phyloP scores from a whole-genome alignment of 1,140 invertebrate genomes.

The Mylabris phalerata region DNA sequence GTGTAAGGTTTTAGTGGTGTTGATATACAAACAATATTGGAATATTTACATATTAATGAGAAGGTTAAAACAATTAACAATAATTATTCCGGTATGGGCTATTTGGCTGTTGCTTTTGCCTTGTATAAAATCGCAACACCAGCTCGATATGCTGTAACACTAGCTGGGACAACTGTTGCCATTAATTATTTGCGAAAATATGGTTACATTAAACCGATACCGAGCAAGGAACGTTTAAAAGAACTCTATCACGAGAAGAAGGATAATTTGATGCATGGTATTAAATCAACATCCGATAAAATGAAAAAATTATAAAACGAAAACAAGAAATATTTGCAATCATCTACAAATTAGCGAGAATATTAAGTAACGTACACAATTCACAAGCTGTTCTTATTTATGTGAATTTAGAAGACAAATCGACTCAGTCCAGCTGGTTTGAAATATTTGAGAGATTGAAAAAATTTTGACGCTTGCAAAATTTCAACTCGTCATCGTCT shows the following conservation, averaged over 20 bases:
- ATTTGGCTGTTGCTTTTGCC: constrained; percentile 80
- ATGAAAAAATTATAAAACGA: constrained; percentile 22
- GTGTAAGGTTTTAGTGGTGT: constrained; percentile 55
- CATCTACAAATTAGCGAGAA: too few species aligned
- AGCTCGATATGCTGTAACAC: constrained; percentile 79
- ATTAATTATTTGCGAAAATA: constrained; percentile 60
- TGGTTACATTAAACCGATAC: constrained; percentile 63
- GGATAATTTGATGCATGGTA: constrained; percentile 46
- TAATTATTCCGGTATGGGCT: constrained; percentile 72
- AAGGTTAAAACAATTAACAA: constrained; percentile 51
- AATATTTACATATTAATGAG: constrained; percentile 68
- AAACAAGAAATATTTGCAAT: too few species aligned
- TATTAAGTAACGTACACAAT: too few species aligned
- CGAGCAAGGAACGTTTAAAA: constrained; percentile 52
- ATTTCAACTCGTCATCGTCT: too few species aligned
- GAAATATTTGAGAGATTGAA: too few species aligned
- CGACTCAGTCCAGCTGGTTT: too few species aligned
- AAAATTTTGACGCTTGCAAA: too few species aligned
- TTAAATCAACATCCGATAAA: constrained; percentile 41
- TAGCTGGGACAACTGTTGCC: constrained; percentile 67
- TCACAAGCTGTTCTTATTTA: too few species aligned
- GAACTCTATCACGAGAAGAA: constrained; percentile 53
- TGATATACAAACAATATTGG: constrained; percentile 71
- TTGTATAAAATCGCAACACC: constrained; percentile 90
- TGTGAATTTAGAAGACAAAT: too few species aligned